phyloP scores from a whole-genome alignment of 2,797 vertebrate species.

The Lateolabrax maculatus region DNA sequence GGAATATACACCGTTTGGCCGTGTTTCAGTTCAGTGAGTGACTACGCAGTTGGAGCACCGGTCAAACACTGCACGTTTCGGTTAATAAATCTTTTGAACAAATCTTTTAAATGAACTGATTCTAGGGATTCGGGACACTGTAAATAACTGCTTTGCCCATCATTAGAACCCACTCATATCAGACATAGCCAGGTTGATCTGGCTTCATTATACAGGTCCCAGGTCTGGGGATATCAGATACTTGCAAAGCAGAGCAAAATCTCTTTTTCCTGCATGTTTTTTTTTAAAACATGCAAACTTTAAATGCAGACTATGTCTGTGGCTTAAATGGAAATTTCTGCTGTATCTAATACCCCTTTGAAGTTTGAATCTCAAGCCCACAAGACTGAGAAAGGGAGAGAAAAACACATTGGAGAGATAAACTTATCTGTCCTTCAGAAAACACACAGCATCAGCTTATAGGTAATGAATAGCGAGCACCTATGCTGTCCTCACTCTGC shows the following conservation, averaged over 20 bases:
- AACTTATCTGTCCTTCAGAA: conserved; percentile 62
- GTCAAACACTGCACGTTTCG: too few relatives aligned
- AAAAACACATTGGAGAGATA: conserved; percentile 63
- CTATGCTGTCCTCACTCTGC: conserved; percentile 20
- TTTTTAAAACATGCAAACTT: conserved; percentile 8
- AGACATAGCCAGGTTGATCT: background rate
- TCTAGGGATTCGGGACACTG: too few relatives aligned
- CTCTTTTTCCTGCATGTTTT: conserved; percentile 3
- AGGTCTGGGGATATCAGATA: conserved; percentile 30
- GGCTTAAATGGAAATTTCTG: conserved; percentile 49
- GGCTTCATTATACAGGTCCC: conserved; percentile 26
- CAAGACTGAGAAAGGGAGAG: conserved; percentile 42
- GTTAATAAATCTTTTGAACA: too few relatives aligned
- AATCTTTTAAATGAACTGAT: too few relatives aligned
- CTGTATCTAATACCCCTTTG: conserved; percentile 55
- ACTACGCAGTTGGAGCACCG: too few relatives aligned
- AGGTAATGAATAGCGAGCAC: conserved; percentile 62
- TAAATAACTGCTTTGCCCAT: too few relatives aligned
- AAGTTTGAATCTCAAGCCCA: conserved; percentile 68
- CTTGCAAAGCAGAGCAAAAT: conserved; percentile 19
- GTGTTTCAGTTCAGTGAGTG: too few relatives aligned
- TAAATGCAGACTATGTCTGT: conserved; percentile 43
- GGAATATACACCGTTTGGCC: too few relatives aligned
- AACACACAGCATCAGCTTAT: conserved; percentile 53
- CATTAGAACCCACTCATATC: background rate